Base-by-base conservation (phyloP, 2,888 invertebrate genomes). In the Drosophila affinis region DNA sequence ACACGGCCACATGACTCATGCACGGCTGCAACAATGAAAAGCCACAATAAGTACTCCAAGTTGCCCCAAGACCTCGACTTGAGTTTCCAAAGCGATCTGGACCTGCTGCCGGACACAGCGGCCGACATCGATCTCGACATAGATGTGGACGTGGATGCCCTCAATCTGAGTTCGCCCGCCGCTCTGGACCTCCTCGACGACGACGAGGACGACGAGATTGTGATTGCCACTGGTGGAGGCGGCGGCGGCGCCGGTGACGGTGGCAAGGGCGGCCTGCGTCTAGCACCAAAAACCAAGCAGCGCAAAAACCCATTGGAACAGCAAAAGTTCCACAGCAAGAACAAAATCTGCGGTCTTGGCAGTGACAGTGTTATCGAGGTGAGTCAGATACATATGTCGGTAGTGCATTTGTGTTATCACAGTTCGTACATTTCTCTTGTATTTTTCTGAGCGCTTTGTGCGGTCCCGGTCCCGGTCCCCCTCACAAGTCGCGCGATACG, bases 31-130 rank as follows among this genome's bases (percentile, higher is more conserved):
- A 82, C 78, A 86, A 91, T 91, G 91, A 91, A 91, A 91, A 88
- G 87, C 81, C 91, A 91, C 78, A 91, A 91, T 81, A 92, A 91
- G 82, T 92, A 92, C 91, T 91, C 89, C 60, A 92, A 91, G 87
- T 79, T 92, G 72, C 91, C 92, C 81, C 92, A 92, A 88, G 92
- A 92, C 87, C 90, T 91, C 83, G 92, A 92, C 90, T 86, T 91
- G 80, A 91, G 91, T 83, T 91, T 89, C 76, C 89, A 91, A 85
- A 89, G 89, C 72, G 89, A 90, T 77, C 86, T 90, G 74, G 89
- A 89, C 68, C 73, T 90, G 67, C 67, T 90, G 54, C 85, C 85
- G 75, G 90, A 90, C 69, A 88, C 89, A 24, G 81, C 81, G 45
- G 89, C 82, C 53, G 90, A 90, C 79, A 79, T 90, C 60, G 89